These are phyloP conservation scores for Bufo gargarizans DNA, from an alignment of 2,113 vertebrate species.

Conservation along the genomic window DNA sequence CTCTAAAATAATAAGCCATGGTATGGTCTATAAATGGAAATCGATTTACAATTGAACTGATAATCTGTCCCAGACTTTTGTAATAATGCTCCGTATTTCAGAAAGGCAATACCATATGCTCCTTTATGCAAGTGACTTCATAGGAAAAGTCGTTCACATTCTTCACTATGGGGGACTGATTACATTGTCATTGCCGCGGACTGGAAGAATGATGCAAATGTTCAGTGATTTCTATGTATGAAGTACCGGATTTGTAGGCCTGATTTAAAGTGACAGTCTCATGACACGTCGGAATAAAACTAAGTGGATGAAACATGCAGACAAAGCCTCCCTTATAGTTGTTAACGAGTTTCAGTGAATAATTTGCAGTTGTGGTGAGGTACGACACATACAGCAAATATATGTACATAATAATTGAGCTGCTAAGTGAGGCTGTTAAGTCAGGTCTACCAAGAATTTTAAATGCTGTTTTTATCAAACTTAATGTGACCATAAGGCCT, in stretches of 20 bases:
- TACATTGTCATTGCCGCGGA: slow-evolving; percentile 66
- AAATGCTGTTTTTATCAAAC: background rate
- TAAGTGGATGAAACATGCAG: background rate
- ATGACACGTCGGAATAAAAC: background rate
- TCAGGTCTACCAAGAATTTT: background rate
- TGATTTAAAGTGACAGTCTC: slow-evolving; percentile 20
- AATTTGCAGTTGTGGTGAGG: slow-evolving; percentile 14
- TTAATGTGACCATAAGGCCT: background rate
- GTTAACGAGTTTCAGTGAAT: slow-evolving; percentile 28
- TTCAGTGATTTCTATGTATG: slow-evolving; percentile 30
- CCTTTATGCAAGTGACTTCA: slow-evolving; percentile 67
- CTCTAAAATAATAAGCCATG: slow-evolving; percentile 63
- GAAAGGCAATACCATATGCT: slow-evolving; percentile 61
- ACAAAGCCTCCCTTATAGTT: background rate
- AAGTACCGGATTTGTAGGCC: slow-evolving; percentile 10
- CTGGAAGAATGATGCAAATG: slow-evolving; percentile 64
- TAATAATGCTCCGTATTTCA: slow-evolving; percentile 61
- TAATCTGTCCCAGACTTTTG: slow-evolving; percentile 66
- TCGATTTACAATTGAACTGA: slow-evolving; percentile 68
- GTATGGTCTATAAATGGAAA: slow-evolving; percentile 69
- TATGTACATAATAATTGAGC: slow-evolving; percentile 21
- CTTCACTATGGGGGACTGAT: slow-evolving; percentile 64
- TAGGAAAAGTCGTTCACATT: slow-evolving; percentile 61
- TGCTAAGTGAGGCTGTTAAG: background rate
- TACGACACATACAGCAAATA: slow-evolving; percentile 26